Base-by-base conservation (phyloP, 2,113 vertebrate species). In the Vidua chalybeata region DNA sequence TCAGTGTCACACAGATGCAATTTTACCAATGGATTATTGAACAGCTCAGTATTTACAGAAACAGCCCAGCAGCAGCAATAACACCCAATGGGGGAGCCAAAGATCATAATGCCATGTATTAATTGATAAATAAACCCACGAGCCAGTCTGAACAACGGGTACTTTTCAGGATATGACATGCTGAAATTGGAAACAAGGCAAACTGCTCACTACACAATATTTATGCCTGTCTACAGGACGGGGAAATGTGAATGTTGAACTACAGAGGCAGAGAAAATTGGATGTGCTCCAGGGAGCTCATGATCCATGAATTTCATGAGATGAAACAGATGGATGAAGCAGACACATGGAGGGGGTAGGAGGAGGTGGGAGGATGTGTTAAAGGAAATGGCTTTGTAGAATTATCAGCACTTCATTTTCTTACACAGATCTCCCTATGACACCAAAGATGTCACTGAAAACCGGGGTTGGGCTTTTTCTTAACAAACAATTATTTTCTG, bases 251-350 rank as follows among this genome's bases (percentile, higher is more conserved):
- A 90, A 18, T 75, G 92, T 93, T 90, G 82, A 86, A 14, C 68
- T 94, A 83, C 52, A 94, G 63, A 94, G 72, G 79, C 72, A 85
- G 78, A 33, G 87, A 56, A 94, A 91, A 74, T 77, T 97, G 96
- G 94, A 63, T 0, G 1, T 90, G 69, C 64, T 95, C 94, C 96
- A 96, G 91, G 69, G 77, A 95, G 72, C 90, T 93, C 91, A 90
- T 71, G 91, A 95, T 96, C 94, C 93, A 89, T 92, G 88, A 48
- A 77, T 94, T 94, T 92, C 92, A 92, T 93, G 94, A 97, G 90
- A 86, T 84, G 87, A 90, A 97, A 56, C 95, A 97, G 96, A 95
- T 94, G 95, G 95, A 72, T 88, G 90, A 33, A 90, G 80, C 79
- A 94, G 85, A 93, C 61, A 81, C 90, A 93, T 67, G 76, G 85